Evolutionary conservation across 2,888 invertebrate genomes (phyloP), one percentile per base, ranked within the genome.

Genomic region (Ophonus ardosiacus): DNA sequence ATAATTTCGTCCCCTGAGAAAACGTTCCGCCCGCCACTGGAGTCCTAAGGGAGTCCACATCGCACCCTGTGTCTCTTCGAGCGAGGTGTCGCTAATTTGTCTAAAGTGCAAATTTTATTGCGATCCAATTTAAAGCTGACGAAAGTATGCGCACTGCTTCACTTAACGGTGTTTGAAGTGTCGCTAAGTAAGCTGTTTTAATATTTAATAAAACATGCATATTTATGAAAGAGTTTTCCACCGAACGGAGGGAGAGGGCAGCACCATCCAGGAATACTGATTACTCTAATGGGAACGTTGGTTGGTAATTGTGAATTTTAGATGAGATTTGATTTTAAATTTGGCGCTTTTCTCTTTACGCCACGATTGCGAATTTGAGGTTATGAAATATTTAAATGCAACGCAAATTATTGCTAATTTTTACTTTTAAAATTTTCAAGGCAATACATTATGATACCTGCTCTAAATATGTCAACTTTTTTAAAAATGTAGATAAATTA

Each of bases 101-200:
- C 87, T 88, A 88, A 90, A 90, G 90, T 90, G 89, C 89, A 89
- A 90, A 89, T 90, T 90, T 89, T 89, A 89, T 90, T 89, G 88
- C 88, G 88, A 88, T 88, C 88, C 89, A 88, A 89, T 89, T 88
- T 89, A 87, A 86, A 86, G 85, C 85, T 78, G 86, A 86, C 87
- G 86, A 85, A 89, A 88, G 87, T 87, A 88, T 87, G 88, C 87
- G 87, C 89, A 89, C 88, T 87, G 88, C 89, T 88, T 88, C 90
- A 90, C 90, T 91, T 91, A 91, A 89, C 87, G 88, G 87, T 89
- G 89, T 90, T 90, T 90, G 90, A 90, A 90, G 90, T 90, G 89
- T 87, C 86, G 88, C 87, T 88, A 88, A 88, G 88, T 88, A 88
- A 88, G 87, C 89, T 89, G 88, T 89, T 90, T 90, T 89, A 90